A percentile compares a stretch with the other conserved stretches of the same genome.
Evolutionary conservation across 2,113 vertebrate genomes (phyloP).

Genomic region (Zootoca vivipara): DNA sequence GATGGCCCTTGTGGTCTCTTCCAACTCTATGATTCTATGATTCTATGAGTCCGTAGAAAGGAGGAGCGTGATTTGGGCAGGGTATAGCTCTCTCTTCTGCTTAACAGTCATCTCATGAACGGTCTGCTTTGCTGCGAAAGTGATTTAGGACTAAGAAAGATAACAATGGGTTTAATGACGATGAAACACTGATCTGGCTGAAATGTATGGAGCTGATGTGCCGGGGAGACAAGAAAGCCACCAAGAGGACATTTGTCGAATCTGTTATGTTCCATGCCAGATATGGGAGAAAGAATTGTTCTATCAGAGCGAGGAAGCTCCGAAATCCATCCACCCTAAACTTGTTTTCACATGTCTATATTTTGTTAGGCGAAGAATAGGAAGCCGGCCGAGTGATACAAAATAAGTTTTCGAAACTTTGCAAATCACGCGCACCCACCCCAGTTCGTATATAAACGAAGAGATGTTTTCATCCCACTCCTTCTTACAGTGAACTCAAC

Average conservation of each 20-base stretch:
- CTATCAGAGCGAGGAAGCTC: slow-evolving; percentile 26
- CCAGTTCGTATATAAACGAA: not conserved
- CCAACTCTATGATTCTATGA: too few relatives aligned
- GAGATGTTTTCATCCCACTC: not conserved
- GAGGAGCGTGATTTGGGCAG: slow-evolving; percentile 7
- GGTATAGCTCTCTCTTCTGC: not conserved
- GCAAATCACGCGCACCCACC: not conserved
- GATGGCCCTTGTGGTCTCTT: too few relatives aligned
- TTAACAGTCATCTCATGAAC: slow-evolving; percentile 45
- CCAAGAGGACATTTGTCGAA: slow-evolving; percentile 61
- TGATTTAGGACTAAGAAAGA: slow-evolving; percentile 55
- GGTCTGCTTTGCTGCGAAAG: slow-evolving; percentile 45
- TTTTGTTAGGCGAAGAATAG: slow-evolving; percentile 6
- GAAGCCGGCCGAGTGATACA: not conserved
- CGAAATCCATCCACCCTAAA: slow-evolving; percentile 59
- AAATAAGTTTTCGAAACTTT: slow-evolving; percentile 30
- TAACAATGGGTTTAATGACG: slow-evolving; percentile 59
- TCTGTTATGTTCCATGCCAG: slow-evolving; percentile 58
- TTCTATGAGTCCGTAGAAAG: slow-evolving; percentile 29
- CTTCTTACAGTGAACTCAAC: not conserved
- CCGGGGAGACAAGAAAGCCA: slow-evolving; percentile 15
- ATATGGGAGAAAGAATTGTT: slow-evolving; percentile 61
- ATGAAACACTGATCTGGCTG: slow-evolving; percentile 65
- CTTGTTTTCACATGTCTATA: slow-evolving; percentile 15
- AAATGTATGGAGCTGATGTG: slow-evolving; percentile 53